Evolutionary conservation across 1,140 invertebrate species (phyloP).

Genomic region (Orchesella cincta): DNA sequence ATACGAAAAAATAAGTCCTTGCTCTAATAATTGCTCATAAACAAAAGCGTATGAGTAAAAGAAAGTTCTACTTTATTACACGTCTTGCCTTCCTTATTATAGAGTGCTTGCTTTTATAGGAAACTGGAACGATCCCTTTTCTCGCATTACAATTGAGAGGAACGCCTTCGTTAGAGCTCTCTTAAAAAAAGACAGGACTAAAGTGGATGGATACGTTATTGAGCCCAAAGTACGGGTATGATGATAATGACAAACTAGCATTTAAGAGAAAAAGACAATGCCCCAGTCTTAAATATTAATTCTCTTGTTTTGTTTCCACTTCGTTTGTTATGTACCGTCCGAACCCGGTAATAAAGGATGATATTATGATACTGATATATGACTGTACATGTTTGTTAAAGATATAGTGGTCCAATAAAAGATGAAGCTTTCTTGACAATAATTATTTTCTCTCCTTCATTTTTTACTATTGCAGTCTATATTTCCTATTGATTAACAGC

Average conservation of each 20-base stretch:
- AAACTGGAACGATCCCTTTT: neutral
- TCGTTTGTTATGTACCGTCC: too few relatives aligned
- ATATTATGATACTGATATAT: too few relatives aligned
- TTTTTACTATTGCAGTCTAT: neutral
- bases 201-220: too few relatives aligned
- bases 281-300: neutral
- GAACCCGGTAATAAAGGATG: too few relatives aligned
- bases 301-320: neutral
- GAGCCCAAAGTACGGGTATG: too few relatives aligned
- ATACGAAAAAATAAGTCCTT: neutral
- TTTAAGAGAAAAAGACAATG: neutral
- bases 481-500: neutral
- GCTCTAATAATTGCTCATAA: conserved; percentile 18
- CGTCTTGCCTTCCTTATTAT: neutral
- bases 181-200: neutral
- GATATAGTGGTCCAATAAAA: too few relatives aligned
- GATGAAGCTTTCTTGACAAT: too few relatives aligned
- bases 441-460: too few relatives aligned
- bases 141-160: neutral
- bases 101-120: neutral
- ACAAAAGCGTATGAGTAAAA: neutral
- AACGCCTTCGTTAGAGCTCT: neutral
- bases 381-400: too few relatives aligned
- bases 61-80: neutral
- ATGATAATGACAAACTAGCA: neutral